Conservation (phyloP, 2,113 vertebrate genomes). For the Mirza zaza region DNA sequence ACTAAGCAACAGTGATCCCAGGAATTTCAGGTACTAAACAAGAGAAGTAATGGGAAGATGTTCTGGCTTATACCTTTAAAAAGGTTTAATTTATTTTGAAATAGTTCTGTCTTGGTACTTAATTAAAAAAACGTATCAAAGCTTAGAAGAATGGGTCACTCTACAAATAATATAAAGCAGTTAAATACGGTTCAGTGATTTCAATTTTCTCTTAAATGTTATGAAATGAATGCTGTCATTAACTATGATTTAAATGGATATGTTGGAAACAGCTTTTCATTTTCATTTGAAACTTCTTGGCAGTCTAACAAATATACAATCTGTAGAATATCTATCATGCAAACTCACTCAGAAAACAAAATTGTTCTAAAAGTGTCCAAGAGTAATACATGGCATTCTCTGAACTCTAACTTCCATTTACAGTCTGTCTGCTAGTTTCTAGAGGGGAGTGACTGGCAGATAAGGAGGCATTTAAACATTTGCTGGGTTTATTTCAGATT, state of each 20-base stretch:
- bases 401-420: neutral
- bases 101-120: neutral
- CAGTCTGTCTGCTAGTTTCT: neutral
- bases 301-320: neutral
- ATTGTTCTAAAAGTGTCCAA: neutral
- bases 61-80: neutral
- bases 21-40: neutral
- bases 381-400: neutral
- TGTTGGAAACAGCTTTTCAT: neutral
- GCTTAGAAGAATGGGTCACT: neutral
- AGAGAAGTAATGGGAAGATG: neutral
- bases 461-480: neutral
- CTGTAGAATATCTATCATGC: neutral
- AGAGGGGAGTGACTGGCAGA: neutral
- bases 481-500: neutral
- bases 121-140: neutral
- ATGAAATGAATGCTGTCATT: neutral
- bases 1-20: neutral
- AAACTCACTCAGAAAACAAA: neutral
- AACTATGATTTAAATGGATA: neutral
- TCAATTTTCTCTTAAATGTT: neutral
- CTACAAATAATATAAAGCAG: neutral
- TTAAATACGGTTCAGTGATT: neutral
- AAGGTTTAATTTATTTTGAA: constrained; percentile 29
- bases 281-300: neutral